Evolutionary conservation across 1,140 invertebrate species (phyloP).

Genomic region (Procambarus virginalis): DNA sequence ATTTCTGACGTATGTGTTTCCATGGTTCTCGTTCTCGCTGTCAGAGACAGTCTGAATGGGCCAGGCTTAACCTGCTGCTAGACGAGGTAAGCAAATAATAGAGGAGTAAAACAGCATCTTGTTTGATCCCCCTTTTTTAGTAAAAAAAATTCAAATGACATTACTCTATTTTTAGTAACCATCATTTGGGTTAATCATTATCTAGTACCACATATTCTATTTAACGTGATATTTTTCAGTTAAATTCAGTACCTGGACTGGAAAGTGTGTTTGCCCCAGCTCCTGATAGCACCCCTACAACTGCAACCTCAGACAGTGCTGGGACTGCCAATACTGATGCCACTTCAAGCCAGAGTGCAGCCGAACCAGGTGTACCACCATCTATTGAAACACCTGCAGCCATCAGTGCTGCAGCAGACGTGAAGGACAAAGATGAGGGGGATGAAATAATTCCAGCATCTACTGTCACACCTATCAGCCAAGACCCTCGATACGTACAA

Average conservation of each 20-base stretch:
- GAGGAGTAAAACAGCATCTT: too few relatives aligned
- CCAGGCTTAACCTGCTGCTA: too few relatives aligned
- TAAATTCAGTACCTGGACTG: constrained; percentile 83
- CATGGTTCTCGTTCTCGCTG: too few relatives aligned
- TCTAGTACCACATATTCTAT: not conserved
- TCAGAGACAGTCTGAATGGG: too few relatives aligned
- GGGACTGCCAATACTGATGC: not conserved
- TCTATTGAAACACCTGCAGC: not conserved
- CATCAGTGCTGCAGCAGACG: constrained; percentile 33
- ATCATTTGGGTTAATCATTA: too few relatives aligned
- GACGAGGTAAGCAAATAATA: too few relatives aligned
- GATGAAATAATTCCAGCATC: not conserved
- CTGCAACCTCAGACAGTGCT: constrained; percentile 40
- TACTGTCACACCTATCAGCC: constrained; percentile 21
- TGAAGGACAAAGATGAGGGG: constrained; percentile 59
- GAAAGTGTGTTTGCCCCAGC: constrained; percentile 29
- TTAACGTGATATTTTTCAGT: constrained; percentile 73
- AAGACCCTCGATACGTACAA: constrained; percentile 79
- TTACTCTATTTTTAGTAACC: too few relatives aligned
- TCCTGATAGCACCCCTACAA: not conserved
- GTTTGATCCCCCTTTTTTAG: too few relatives aligned
- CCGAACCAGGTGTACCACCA: not conserved
- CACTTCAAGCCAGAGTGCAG: not conserved
- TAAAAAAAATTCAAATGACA: too few relatives aligned
- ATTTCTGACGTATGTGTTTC: too few relatives aligned